A percentile compares a stretch with the other conserved stretches of the same genome.
Evolutionary conservation across 2,113 vertebrate species (phyloP).

Genomic region (Redunca redunca): DNA sequence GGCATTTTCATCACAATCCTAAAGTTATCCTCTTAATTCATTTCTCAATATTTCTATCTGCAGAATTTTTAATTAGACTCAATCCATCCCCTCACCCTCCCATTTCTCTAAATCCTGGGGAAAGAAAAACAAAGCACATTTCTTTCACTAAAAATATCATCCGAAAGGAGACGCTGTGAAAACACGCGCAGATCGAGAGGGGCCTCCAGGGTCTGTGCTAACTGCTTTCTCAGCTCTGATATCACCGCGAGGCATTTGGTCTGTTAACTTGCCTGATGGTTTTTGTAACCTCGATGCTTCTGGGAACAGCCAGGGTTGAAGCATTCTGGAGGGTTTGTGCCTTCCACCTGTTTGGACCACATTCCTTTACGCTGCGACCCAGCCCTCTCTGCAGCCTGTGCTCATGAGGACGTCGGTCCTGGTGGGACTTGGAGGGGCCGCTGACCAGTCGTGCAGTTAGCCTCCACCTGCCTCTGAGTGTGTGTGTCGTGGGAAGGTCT

Average conservation of each 20-base stretch:
- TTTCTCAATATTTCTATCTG: not conserved
- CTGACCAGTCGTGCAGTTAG: not conserved
- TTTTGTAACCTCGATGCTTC: not conserved
- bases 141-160: not conserved
- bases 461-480: not conserved
- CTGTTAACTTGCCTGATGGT: not conserved
- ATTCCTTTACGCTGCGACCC: not conserved
- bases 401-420: fast-evolving
- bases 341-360: not conserved
- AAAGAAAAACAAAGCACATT: not conserved
- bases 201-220: not conserved
- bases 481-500: not conserved
- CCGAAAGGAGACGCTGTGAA: not conserved
- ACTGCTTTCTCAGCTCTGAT: no score
- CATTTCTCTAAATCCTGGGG: not conserved
- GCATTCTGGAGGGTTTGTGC: not conserved
- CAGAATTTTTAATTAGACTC: not conserved
- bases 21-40: not conserved
- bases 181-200: not conserved
- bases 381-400: not conserved
- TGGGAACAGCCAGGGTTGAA: not conserved
- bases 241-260: not conserved
- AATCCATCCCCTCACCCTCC: not conserved
- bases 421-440: not conserved
- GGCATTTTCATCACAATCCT: not conserved